Evolutionary conservation across 92 coral and sea anemone species (phyloP).

Genomic region (Umimayanthus chanpuru): DNA sequence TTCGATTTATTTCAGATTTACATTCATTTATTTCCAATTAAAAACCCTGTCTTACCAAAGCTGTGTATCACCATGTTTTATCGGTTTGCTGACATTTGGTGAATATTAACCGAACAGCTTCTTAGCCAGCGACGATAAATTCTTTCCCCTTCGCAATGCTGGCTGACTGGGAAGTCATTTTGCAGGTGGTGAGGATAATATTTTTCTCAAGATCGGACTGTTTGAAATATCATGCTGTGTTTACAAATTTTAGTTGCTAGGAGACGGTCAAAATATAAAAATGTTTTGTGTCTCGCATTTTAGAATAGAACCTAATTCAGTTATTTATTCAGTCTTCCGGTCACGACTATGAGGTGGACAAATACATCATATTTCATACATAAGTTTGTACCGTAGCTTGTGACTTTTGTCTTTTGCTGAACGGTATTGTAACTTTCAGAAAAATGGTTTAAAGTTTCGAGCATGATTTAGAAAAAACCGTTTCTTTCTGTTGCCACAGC

Average conservation of each 20-base stretch:
- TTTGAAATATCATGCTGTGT: background rate
- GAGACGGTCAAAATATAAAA: background rate
- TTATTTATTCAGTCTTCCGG: background rate
- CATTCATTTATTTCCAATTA: no score
- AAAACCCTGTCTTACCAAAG: background rate
- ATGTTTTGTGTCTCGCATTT: background rate
- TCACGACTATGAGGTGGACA: background rate
- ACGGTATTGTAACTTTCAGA: no score
- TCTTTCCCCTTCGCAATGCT: background rate
- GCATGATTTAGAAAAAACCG: no score
- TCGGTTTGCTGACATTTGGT: no score
- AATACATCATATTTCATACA: no score
- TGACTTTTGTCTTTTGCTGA: background rate
- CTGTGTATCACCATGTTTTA: background rate
- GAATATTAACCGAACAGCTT: background rate
- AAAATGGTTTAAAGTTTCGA: no score
- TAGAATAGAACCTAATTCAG: background rate
- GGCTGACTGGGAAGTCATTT: background rate
- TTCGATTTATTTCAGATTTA: no score
- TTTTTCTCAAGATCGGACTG: no score
- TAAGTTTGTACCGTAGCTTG: background rate
- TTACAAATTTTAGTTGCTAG: background rate
- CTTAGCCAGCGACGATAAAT: background rate
- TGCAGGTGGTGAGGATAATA: background rate
- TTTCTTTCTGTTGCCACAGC: background rate